These are phyloP conservation scores for Ichneumon xanthorius DNA, from an alignment of 2,888 invertebrate species.

Conservation along the genomic window DNA sequence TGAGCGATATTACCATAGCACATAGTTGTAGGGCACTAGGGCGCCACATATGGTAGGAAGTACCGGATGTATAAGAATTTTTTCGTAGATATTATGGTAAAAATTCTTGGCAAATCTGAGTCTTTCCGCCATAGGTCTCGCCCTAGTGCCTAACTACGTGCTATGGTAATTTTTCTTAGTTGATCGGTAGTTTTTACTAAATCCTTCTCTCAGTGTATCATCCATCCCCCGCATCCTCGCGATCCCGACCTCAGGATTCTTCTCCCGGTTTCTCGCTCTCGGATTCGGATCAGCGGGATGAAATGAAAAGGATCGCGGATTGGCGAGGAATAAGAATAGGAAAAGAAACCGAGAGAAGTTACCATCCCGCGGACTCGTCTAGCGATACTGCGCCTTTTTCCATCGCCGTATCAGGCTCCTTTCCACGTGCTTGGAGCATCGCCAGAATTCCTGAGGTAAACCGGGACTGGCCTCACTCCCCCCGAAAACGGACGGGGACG, in stretches of 20 bases:
- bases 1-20: too few relatives aligned
- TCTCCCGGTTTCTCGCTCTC: not conserved
- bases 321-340: slow-evolving; percentile 18
- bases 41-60: too few relatives aligned
- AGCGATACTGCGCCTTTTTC: slow-evolving; percentile 19
- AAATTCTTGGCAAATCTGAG: too few relatives aligned
- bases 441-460: slow-evolving; percentile 60
- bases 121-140: too few relatives aligned
- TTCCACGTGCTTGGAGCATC: slow-evolving; percentile 55
- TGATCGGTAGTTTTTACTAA: too few relatives aligned
- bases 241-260: slow-evolving; percentile 16
- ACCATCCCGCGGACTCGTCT: not conserved
- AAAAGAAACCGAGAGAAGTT: slow-evolving; percentile 25
- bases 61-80: too few relatives aligned
- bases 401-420: slow-evolving; percentile 8
- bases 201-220: not conserved
- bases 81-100: too few relatives aligned
- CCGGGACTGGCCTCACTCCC: slow-evolving; percentile 36
- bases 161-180: too few relatives aligned
- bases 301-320: slow-evolving; percentile 21
- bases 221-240: slow-evolving; percentile 15
- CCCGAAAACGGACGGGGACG: slow-evolving; percentile 3
- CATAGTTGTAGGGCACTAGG: too few relatives aligned
- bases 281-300: not conserved
- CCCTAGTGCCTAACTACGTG: too few relatives aligned